Evolutionary conservation across 2,797 vertebrate genomes (phyloP).

Genomic region (Fundulus diaphanus): DNA sequence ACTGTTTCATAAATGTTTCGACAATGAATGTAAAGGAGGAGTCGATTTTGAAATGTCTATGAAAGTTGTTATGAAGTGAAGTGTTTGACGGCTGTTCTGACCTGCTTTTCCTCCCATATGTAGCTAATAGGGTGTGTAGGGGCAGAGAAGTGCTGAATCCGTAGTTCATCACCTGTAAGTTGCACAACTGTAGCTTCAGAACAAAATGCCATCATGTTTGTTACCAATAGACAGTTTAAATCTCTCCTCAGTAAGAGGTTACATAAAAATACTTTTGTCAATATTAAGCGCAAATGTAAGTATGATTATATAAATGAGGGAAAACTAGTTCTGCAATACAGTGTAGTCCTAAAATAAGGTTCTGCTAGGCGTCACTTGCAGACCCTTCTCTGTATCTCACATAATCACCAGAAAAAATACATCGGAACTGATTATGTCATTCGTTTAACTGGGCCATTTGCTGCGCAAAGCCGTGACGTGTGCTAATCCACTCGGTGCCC

Average conservation of each 20-base stretch:
- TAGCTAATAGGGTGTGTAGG: constrained; percentile 89
- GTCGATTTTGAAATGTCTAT: constrained; percentile 13
- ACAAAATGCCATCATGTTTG: constrained; percentile 19
- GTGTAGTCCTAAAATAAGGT: background rate
- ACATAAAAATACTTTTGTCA: background rate
- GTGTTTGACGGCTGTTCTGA: constrained; percentile 49
- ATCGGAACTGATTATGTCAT: constrained; percentile 54
- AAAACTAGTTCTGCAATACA: background rate
- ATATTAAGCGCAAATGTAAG: background rate
- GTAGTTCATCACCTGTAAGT: constrained; percentile 93
- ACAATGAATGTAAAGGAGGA: constrained; percentile 27
- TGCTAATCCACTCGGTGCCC: constrained; percentile 45
- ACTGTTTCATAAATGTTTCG: constrained; percentile 34
- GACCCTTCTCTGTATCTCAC: constrained; percentile 15
- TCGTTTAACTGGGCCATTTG: constrained; percentile 45
- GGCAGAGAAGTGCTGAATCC: constrained; percentile 90
- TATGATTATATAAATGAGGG: background rate
- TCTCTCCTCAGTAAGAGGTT: background rate
- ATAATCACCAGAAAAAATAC: constrained; percentile 21
- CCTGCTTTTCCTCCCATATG: constrained; percentile 90
- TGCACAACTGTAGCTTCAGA: constrained; percentile 81
- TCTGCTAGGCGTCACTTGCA: constrained; percentile 7
- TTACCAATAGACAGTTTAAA: background rate
- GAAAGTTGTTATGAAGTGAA: constrained; percentile 14
- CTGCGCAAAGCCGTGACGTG: constrained; percentile 38